phyloP scores from a whole-genome alignment of 37 sponge, comb jelly and placozoan species.

The Ianthella basta region DNA sequence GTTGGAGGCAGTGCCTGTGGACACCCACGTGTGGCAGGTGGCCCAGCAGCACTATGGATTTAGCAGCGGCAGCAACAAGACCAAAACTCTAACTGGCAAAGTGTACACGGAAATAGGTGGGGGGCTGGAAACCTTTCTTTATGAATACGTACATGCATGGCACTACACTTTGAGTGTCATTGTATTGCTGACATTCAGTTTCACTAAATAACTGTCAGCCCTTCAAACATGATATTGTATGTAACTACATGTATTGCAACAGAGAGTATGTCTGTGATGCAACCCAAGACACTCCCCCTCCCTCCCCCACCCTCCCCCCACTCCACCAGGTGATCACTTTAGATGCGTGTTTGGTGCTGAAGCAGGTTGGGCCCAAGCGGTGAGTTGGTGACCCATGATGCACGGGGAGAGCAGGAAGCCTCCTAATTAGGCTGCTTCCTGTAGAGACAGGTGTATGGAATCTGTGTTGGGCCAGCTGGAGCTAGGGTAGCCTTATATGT shows the following conservation, averaged over 20 bases:
- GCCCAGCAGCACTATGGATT: constrained; percentile 75
- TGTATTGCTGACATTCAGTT: too few relatives aligned
- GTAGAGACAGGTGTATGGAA: too few relatives aligned
- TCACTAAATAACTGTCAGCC: too few relatives aligned
- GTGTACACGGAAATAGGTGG: constrained; percentile 57
- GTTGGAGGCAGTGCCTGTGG: constrained; percentile 89
- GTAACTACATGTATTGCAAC: too few relatives aligned
- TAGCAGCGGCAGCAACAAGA: neutral
- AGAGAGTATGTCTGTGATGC: too few relatives aligned
- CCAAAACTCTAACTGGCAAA: constrained; percentile 32
- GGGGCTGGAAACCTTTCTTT: neutral
- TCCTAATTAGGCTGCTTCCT: too few relatives aligned
- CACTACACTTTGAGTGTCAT: neutral
- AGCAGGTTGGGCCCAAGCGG: constrained; percentile 92
- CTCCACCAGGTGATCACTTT: constrained; percentile 71
- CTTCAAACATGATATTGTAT: too few relatives aligned
- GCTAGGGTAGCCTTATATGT: too few relatives aligned
- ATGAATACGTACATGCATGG: neutral
- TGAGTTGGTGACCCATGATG: constrained; percentile 43
- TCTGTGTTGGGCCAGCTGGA: too few relatives aligned
- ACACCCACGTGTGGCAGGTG: constrained; percentile 85
- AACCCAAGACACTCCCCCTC: too few relatives aligned
- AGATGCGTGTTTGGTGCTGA: constrained; percentile 63
- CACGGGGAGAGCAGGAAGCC: neutral
- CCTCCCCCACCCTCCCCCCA: neutral